Conservation (phyloP, 2,113 vertebrate genomes). For the Pyxicephalus adspersus region DNA sequence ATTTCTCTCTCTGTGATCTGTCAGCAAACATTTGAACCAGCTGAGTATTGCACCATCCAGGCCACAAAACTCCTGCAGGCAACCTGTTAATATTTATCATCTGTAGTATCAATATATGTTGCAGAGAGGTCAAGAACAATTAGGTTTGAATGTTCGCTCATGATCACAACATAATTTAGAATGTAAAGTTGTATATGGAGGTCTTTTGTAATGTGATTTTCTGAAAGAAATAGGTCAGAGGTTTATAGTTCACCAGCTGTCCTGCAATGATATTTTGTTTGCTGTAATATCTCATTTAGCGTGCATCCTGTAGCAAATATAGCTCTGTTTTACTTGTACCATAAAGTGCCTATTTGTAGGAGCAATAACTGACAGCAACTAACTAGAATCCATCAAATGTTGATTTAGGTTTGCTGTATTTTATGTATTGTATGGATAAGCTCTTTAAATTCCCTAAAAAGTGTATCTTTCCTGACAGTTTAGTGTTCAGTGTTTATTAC, state of each 20-base stretch:
- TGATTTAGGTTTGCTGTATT: too few relatives aligned
- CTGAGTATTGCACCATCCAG: slow-evolving; percentile 26
- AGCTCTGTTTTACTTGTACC: neutral
- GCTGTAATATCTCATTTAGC: neutral
- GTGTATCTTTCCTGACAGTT: too few relatives aligned
- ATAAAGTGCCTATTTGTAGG: too few relatives aligned
- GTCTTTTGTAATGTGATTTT: slow-evolving; percentile 15
- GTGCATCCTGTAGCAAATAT: neutral
- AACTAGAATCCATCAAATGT: too few relatives aligned
- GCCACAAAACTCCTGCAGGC: slow-evolving; percentile 29
- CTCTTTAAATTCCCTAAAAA: too few relatives aligned
- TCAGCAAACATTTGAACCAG: slow-evolving; percentile 19
- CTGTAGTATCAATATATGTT: slow-evolving; percentile 33
- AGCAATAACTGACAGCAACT: too few relatives aligned
- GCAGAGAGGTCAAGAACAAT: slow-evolving; percentile 37
- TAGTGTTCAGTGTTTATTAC: too few relatives aligned
- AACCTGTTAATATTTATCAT: slow-evolving; percentile 38
- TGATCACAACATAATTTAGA: slow-evolving; percentile 30
- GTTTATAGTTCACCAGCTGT: slow-evolving; percentile 11
- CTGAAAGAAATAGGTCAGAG: slow-evolving; percentile 12
- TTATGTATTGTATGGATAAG: too few relatives aligned
- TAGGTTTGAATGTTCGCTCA: slow-evolving; percentile 17
- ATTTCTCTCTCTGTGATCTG: slow-evolving; percentile 18
- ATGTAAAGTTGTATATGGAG: neutral
- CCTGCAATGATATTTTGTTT: slow-evolving; percentile 5